These are phyloP conservation scores for Fragum fragum DNA, from an alignment of 2,888 invertebrate species.

Conservation along the genomic window DNA sequence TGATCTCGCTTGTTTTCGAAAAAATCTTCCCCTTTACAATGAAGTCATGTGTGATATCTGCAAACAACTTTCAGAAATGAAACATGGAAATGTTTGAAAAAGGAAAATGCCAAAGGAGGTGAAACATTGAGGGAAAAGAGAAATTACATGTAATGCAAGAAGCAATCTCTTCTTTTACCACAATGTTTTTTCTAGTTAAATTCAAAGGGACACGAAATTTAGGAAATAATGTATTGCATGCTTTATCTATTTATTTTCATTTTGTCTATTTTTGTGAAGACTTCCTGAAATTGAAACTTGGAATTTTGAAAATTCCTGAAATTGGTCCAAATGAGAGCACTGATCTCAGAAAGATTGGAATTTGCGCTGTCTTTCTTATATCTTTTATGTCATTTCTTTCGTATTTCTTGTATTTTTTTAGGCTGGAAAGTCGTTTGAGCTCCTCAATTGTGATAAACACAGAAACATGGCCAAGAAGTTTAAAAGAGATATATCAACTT, in stretches of 20 bases:
- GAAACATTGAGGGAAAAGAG: not conserved
- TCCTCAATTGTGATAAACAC: conserved; percentile 98
- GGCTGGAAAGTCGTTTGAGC: conserved; percentile 95
- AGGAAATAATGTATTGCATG: not conserved
- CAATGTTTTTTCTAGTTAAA: not conserved
- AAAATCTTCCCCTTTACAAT: too few species aligned
- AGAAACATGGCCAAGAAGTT: conserved; percentile 93
- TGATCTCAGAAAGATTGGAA: not conserved
- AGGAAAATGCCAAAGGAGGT: too few species aligned
- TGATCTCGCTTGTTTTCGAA: too few species aligned
- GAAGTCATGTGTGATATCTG: too few species aligned
- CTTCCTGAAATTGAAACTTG: too few species aligned
- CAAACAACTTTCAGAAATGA: too few species aligned
- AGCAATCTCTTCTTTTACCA: not conserved
- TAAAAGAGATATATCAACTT: conserved; percentile 93
- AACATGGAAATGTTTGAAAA: too few species aligned
- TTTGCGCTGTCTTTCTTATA: not conserved
- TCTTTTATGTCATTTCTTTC: not conserved
- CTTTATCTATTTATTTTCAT: too few species aligned
- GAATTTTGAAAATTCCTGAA: too few species aligned
- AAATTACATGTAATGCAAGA: not conserved
- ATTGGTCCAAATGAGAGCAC: too few species aligned
- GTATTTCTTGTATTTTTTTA: conserved; percentile 87
- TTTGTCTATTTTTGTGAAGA: too few species aligned
- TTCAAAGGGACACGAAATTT: not conserved